A percentile compares a stretch with the other conserved stretches of the same genome.
Conservation (phyloP, 2,113 vertebrate species). For the Psittacus erithacus region DNA sequence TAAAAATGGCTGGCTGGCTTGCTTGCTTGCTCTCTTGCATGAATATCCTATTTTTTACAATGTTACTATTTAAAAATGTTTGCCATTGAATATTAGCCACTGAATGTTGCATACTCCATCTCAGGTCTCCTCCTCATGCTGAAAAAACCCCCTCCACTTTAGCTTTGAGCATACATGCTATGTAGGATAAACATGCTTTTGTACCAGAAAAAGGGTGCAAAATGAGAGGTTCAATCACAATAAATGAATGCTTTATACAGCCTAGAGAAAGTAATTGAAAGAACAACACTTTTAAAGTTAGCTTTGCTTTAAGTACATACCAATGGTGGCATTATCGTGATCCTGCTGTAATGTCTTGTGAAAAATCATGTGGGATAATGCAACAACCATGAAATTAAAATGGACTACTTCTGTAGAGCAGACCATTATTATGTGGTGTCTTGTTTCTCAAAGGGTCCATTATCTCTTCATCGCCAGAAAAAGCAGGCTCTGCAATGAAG, state of each 20-base stretch:
- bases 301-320: not conserved
- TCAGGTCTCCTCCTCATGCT: not conserved
- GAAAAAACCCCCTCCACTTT: not conserved
- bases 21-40: not conserved
- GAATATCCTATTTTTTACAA: not conserved
- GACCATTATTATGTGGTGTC: constrained; percentile 21
- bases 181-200: not conserved
- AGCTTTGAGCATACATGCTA: not conserved
- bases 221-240: not conserved
- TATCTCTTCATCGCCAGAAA: constrained; percentile 57
- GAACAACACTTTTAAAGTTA: not conserved
- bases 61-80: not conserved
- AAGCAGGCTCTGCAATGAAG: constrained; percentile 7
- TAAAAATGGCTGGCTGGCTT: not conserved
- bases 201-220: not conserved
- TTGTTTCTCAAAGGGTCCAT: constrained; percentile 58
- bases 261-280: not conserved
- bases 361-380: constrained; percentile 49
- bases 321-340: constrained; percentile 9
- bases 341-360: constrained; percentile 21
- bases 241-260: constrained; percentile 13
- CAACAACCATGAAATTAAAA: constrained; percentile 66
- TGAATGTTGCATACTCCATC: not conserved
- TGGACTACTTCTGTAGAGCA: constrained; percentile 32
- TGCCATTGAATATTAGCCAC: not conserved